Evolutionary conservation across 1,140 invertebrate species (phyloP).

Genomic region (Hyles vespertilio): DNA sequence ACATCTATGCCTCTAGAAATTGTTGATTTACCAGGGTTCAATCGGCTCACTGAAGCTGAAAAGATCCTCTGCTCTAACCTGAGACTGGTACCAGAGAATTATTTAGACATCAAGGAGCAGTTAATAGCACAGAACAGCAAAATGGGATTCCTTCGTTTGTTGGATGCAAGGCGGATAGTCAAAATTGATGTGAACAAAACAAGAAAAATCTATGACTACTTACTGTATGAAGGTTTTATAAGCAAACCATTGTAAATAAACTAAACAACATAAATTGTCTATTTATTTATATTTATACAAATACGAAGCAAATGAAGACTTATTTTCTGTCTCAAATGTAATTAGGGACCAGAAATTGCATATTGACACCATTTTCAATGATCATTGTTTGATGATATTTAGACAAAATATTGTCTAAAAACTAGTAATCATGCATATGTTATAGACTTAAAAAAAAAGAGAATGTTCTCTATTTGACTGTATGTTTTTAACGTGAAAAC

Average conservation of each 20-base stretch:
- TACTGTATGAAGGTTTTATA: constrained; percentile 84
- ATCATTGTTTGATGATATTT: too few species aligned
- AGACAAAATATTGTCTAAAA: too few species aligned
- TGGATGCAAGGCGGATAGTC: constrained; percentile 87
- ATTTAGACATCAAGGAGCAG: constrained; percentile 85
- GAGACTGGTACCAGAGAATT: constrained; percentile 85
- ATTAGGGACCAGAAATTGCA: too few species aligned
- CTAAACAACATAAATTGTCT: too few species aligned
- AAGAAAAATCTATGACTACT: constrained; percentile 90
- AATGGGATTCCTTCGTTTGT: constrained; percentile 82
- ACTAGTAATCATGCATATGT: too few species aligned
- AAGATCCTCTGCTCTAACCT: constrained; percentile 84
- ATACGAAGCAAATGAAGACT: too few species aligned
- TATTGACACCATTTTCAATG: too few species aligned
- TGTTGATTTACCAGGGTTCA: constrained; percentile 85
- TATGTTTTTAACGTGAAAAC: too few species aligned
- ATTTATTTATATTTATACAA: too few species aligned
- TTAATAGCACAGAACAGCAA: constrained; percentile 86
- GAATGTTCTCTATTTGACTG: too few species aligned
- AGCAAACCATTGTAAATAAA: constrained; percentile 60
- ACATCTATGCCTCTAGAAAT: constrained; percentile 82
- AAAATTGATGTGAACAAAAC: constrained; percentile 98
- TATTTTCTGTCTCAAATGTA: too few species aligned
- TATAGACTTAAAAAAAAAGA: too few species aligned
- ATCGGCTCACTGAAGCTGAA: constrained; percentile 84